A percentile compares a stretch with the other conserved stretches of the same genome.
Conservation (phyloP, 2,888 invertebrate species). For the Drosophila picticornis region DNA sequence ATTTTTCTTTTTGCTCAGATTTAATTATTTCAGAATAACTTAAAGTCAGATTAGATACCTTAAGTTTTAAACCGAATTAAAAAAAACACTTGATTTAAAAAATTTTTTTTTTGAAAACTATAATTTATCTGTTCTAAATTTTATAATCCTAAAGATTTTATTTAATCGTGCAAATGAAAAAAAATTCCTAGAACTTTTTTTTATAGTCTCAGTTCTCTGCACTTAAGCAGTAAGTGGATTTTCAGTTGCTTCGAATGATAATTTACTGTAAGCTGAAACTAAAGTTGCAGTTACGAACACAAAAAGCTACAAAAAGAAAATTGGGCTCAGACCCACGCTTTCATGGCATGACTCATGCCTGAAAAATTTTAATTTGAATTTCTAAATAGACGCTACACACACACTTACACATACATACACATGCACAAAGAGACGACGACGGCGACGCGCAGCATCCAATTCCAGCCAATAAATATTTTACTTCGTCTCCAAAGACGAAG, state of each 20-base stretch:
- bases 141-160: background rate
- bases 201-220: no score
- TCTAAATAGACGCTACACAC: conserved; percentile 71
- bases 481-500: conserved; percentile 58
- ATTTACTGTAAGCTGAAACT: conserved; percentile 10
- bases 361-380: conserved; percentile 76
- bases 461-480: conserved; percentile 76
- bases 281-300: conserved; percentile 16
- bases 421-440: conserved; percentile 29
- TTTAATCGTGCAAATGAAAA: background rate
- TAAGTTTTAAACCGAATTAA: background rate
- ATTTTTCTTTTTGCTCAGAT: background rate
- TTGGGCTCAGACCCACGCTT: conserved; percentile 57
- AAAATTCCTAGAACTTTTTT: background rate
- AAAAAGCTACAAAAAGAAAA: conserved; percentile 28
- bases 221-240: background rate
- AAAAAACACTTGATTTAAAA: background rate
- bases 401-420: conserved; percentile 33
- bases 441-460: conserved; percentile 73
- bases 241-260: conserved; percentile 1
- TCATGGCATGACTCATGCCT: conserved; percentile 65
- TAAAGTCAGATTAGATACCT: background rate
- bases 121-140: background rate
- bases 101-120: background rate
- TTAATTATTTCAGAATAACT: background rate